phyloP scores from a whole-genome alignment of 2,113 vertebrate genomes.

The Ictalurus punctatus region DNA sequence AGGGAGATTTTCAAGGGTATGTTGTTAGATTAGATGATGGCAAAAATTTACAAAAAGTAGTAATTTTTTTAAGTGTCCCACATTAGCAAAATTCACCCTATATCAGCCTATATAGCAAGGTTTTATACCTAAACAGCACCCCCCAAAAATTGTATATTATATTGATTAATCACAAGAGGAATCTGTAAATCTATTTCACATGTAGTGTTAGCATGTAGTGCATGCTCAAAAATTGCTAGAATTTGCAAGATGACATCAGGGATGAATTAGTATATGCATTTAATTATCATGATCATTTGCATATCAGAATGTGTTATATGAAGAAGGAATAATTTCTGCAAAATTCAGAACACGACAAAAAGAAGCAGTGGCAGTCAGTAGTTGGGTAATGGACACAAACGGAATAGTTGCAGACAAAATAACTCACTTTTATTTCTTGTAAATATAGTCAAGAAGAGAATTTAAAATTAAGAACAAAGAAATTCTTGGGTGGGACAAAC shows the following conservation, averaged over 20 bases:
- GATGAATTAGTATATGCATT: neutral
- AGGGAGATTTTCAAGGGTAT: neutral
- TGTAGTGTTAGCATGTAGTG: neutral
- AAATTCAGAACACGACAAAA: neutral
- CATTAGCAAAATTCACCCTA: neutral
- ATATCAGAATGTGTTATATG: neutral
- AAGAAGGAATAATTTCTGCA: neutral
- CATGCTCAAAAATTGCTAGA: neutral
- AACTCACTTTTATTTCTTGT: neutral
- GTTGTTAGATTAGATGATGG: neutral
- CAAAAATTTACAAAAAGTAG: neutral
- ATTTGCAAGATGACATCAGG: neutral
- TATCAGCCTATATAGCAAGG: neutral
- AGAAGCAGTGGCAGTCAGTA: neutral
- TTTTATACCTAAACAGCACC: neutral
- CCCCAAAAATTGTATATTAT: neutral
- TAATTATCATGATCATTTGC: neutral
- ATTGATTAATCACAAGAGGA: neutral
- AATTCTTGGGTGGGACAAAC: neutral
- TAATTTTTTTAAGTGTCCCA: neutral
- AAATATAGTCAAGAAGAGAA: neutral
- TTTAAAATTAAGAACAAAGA: neutral
- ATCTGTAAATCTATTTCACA: neutral
- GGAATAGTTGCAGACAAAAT: neutral
- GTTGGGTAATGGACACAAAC: neutral